Evolutionary conservation across 2,797 vertebrate species (phyloP).

Genomic region (Acridotheres tristis): DNA sequence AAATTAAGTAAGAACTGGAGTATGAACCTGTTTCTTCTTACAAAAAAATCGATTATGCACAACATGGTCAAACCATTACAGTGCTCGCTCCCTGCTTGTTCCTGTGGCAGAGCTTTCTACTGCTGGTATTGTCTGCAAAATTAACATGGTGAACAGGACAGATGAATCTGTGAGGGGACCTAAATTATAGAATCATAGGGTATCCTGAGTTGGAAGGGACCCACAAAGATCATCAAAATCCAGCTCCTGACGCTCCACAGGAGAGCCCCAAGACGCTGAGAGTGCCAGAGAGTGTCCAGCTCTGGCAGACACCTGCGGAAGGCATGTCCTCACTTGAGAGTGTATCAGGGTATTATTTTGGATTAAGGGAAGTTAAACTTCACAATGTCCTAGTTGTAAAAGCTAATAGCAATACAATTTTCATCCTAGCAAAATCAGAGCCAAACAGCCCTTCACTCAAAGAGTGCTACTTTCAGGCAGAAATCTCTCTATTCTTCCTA

Average conservation of each 20-base stretch:
- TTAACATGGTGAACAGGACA: neutral
- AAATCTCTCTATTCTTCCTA: neutral
- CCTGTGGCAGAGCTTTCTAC: neutral
- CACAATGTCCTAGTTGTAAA: neutral
- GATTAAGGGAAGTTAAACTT: neutral
- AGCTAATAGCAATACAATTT: neutral
- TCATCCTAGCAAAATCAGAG: constrained; percentile 18
- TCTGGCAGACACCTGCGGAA: neutral
- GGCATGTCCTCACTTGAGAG: neutral
- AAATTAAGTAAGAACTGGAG: neutral
- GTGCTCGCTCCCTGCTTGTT: neutral
- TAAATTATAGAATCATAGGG: neutral
- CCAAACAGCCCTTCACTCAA: neutral
- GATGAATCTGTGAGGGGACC: neutral
- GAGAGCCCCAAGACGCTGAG: neutral
- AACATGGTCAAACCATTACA: neutral
- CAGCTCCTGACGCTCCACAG: neutral
- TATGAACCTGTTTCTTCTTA: neutral
- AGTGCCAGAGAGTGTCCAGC: neutral
- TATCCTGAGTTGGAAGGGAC: neutral
- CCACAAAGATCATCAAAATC: neutral
- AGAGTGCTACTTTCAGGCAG: neutral
- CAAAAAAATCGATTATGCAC: neutral
- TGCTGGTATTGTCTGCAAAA: neutral
- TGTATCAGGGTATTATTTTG: neutral